Evolutionary conservation across 2,888 invertebrate species (phyloP).

Genomic region (Polyploca ridens): DNA sequence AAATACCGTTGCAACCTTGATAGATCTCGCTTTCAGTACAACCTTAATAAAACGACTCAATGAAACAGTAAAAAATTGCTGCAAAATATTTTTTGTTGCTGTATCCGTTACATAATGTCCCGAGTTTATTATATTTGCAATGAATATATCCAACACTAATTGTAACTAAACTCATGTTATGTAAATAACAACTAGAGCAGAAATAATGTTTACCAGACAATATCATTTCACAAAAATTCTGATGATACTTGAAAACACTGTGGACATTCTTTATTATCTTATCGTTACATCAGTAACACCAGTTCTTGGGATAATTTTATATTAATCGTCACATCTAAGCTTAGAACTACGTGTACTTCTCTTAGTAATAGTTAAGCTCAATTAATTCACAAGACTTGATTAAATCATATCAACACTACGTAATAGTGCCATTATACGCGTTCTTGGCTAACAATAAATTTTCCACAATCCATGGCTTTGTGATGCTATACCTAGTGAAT

Average conservation of each 20-base stretch:
- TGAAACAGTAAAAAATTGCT: conserved; percentile 21
- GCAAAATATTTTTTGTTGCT: conserved; percentile 1
- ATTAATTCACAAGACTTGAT: not conserved
- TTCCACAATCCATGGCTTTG: conserved; percentile 28
- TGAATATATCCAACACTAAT: not conserved
- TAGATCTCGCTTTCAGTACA: conserved; percentile 48
- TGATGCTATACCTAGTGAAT: not conserved
- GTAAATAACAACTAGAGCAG: conserved; percentile 34
- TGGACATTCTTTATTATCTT: no score
- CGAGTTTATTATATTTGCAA: not conserved
- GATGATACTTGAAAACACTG: no score
- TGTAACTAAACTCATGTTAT: not conserved
- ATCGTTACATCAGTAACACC: not conserved
- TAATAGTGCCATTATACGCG: not conserved
- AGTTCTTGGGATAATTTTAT: not conserved
- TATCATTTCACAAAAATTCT: not conserved
- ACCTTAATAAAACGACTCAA: conserved; percentile 32
- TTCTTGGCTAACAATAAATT: conserved; percentile 23
- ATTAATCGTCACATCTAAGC: not conserved
- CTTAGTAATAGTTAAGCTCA: not conserved
- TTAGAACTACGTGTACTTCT: not conserved
- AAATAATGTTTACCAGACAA: not conserved
- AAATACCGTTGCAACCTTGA: conserved; percentile 41
- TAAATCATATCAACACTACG: not conserved
- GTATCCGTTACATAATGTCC: conserved; percentile 5